Percentiles rank a stretch among this genome's conserved stretches.
Conservation (phyloP, 1,140 invertebrate species). For the Onthophagus taurus region DNA sequence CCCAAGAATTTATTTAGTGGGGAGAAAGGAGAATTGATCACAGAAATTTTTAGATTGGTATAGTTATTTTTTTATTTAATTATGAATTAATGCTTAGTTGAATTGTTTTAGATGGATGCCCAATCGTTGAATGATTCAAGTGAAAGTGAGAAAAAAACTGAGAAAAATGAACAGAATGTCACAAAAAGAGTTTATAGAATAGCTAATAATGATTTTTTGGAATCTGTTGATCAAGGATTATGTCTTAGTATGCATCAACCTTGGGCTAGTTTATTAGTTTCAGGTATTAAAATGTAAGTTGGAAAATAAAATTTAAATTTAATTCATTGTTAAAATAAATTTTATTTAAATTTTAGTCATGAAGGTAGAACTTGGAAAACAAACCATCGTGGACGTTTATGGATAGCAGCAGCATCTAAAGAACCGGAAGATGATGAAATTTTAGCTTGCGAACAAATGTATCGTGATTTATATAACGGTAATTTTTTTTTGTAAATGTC, state of each 20-base stretch:
- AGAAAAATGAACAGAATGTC: not conserved
- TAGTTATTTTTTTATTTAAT: not conserved
- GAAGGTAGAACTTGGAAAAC: slow-evolving; percentile 93
- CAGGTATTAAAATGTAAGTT: slow-evolving; percentile 80
- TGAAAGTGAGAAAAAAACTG: not conserved
- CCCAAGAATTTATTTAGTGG: slow-evolving; percentile 21
- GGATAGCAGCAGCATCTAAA: slow-evolving; percentile 86
- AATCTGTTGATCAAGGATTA: slow-evolving; percentile 80
- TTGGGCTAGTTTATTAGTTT: slow-evolving; percentile 83
- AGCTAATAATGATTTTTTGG: slow-evolving; percentile 65
- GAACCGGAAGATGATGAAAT: slow-evolving; percentile 62
- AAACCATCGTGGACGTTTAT: slow-evolving; percentile 78
- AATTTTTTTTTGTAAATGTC: slow-evolving; percentile 17
- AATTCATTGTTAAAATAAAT: not conserved
- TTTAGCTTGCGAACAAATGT: slow-evolving; percentile 58
- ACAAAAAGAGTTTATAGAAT: slow-evolving; percentile 7
- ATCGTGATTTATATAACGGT: slow-evolving; percentile 60
- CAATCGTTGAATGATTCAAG: not conserved
- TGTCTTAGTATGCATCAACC: slow-evolving; percentile 95
- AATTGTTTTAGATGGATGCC: slow-evolving; percentile 6
- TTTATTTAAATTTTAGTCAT: slow-evolving; percentile 50
- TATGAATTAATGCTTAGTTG: not conserved
- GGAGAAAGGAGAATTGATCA: slow-evolving; percentile 17
- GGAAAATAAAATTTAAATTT: not conserved
- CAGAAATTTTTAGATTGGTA: slow-evolving; percentile 16